Percentiles rank a stretch among this genome's conserved stretches.
These are phyloP conservation scores for Plutomurus gul DNA, from an alignment of 1,140 invertebrate genomes.

Conservation along the genomic window DNA sequence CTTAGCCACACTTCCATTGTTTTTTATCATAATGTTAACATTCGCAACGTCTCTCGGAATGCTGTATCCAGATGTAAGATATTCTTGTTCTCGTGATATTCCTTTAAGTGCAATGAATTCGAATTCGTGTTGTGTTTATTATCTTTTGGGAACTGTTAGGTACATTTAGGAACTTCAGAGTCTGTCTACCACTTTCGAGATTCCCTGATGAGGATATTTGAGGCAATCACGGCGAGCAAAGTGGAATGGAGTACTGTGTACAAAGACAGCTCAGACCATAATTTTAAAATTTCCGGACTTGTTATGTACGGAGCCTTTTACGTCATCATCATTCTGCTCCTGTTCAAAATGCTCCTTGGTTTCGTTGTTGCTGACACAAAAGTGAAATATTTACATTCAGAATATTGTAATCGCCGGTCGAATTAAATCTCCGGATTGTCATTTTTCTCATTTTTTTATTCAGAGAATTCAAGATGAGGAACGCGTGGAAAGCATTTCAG, in stretches of 20 bases:
- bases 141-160: too few relatives aligned
- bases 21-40: not conserved
- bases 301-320: not conserved
- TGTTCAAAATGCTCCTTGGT: not conserved
- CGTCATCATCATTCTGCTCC: not conserved
- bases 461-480: conserved; percentile 6
- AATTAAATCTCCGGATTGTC: not conserved
- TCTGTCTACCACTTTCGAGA: not conserved
- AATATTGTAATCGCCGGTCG: not conserved
- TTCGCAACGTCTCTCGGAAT: not conserved
- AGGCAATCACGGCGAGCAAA: not conserved
- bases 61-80: not conserved
- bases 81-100: not conserved
- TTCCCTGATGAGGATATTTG: not conserved
- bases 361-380: conserved; percentile 1
- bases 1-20: not conserved
- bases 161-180: not conserved
- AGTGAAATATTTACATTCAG: not conserved
- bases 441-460: not conserved
- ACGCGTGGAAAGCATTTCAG: not conserved
- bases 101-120: not conserved
- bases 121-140: not conserved
- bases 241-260: not conserved
- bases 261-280: not conserved
- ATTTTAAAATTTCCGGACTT: not conserved